Percentiles rank a stretch among this genome's conserved stretches.
These are phyloP conservation scores for Gobius niger DNA, from an alignment of 2,113 vertebrate species.

Conservation along the genomic window DNA sequence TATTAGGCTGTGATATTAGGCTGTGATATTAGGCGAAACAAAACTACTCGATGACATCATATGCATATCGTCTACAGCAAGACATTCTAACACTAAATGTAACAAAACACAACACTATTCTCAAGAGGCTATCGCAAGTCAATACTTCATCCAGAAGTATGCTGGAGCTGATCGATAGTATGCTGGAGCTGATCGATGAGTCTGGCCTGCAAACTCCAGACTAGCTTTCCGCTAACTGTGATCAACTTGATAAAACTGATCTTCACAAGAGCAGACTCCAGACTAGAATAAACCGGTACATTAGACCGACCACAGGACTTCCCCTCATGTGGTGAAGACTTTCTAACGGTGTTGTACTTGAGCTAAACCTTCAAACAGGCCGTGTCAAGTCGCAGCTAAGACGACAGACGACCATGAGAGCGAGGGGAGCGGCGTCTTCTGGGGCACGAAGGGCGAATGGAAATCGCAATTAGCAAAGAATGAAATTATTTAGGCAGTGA, in stretches of 20 bases:
- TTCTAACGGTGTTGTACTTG: background rate
- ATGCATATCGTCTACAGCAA: too few relatives aligned
- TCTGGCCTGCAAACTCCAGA: background rate
- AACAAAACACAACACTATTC: too few relatives aligned
- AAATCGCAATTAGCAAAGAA: too few relatives aligned
- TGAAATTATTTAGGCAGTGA: too few relatives aligned
- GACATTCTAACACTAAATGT: too few relatives aligned
- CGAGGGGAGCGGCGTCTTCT: background rate
- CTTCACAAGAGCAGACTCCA: background rate
- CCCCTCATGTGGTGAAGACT: background rate
- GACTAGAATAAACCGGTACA: background rate
- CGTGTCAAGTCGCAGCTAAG: background rate
- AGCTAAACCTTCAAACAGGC: background rate
- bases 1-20: too few relatives aligned
- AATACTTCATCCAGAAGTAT: too few relatives aligned
- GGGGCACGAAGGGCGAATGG: background rate
- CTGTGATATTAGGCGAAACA: too few relatives aligned
- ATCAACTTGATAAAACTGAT: background rate
- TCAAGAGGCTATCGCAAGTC: too few relatives aligned
- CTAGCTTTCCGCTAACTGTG: background rate
- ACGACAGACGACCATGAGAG: background rate
- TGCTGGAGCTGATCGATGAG: background rate
- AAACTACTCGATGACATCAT: too few relatives aligned
- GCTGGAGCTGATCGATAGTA: background rate
- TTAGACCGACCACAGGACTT: background rate